Evolutionary conservation across 2,888 invertebrate genomes (phyloP).

Genomic region (Scotopteryx bipunctaria): DNA sequence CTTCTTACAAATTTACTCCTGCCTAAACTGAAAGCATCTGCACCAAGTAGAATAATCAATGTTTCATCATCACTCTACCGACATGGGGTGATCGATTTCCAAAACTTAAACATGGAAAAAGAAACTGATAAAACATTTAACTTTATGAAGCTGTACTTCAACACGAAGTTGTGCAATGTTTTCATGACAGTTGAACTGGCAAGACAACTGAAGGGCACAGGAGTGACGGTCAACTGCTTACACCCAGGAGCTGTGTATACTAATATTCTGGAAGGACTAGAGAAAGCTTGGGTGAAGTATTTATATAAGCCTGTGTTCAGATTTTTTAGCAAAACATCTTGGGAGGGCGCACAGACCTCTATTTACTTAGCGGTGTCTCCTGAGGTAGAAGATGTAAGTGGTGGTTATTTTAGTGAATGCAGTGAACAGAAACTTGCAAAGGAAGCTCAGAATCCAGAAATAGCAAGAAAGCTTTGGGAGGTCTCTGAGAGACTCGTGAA

Average conservation of each 20-base stretch:
- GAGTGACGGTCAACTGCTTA: constrained; percentile 89
- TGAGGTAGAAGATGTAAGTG: constrained; percentile 80
- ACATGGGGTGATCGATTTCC: constrained; percentile 51
- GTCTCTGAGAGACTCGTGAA: constrained; percentile 70
- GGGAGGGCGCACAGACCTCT: constrained; percentile 77
- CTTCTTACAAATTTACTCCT: constrained; percentile 85
- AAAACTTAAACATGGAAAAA: constrained; percentile 53
- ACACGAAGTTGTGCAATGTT: constrained; percentile 89
- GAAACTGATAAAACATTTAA: constrained; percentile 39
- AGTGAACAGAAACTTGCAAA: constrained; percentile 60
- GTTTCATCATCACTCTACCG: constrained; percentile 61
- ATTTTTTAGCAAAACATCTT: constrained; percentile 50
- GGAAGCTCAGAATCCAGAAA: constrained; percentile 70
- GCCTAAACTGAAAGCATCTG: constrained; percentile 66
- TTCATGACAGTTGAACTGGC: constrained; percentile 86
- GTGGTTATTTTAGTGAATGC: constrained; percentile 85
- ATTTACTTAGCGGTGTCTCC: constrained; percentile 82
- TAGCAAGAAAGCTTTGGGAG: constrained; percentile 85
- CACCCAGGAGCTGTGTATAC: constrained; percentile 90
- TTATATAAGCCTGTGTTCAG: constrained; percentile 73
- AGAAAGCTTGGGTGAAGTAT: constrained; percentile 39
- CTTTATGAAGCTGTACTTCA: constrained; percentile 45
- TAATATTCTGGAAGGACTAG: constrained; percentile 56
- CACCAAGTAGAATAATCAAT: constrained; percentile 70
- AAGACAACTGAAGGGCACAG: constrained; percentile 85